Percentiles rank a stretch among this genome's conserved stretches.
Evolutionary conservation across 2,797 vertebrate genomes (phyloP).

Genomic region (Bradypodion ventrale): DNA sequence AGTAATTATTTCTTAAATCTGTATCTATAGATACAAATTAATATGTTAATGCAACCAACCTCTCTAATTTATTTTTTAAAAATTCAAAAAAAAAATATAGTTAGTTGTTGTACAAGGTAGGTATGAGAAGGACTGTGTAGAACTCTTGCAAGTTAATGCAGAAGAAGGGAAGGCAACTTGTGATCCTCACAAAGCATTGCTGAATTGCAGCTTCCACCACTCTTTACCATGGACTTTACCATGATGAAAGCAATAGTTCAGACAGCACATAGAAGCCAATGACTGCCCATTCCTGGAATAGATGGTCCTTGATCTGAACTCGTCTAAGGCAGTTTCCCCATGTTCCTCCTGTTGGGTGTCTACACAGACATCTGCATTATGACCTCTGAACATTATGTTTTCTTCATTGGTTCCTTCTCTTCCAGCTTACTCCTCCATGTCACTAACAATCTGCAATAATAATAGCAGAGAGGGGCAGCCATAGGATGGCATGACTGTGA

Average conservation of each 20-base stretch:
- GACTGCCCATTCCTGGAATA: not conserved
- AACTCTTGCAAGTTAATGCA: not conserved
- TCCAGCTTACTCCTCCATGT: not conserved
- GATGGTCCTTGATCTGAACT: not conserved
- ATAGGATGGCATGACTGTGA: slow-evolving; percentile 26
- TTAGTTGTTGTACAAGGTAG: not conserved
- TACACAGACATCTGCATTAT: not conserved
- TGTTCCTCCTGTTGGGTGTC: not conserved
- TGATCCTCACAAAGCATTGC: not conserved
- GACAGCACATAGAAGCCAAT: not conserved
- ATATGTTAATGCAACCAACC: no score
- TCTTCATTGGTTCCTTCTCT: not conserved
- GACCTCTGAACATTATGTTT: not conserved
- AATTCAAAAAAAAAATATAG: no score
- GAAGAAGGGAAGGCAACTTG: not conserved
- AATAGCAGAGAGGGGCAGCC: not conserved
- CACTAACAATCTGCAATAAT: not conserved
- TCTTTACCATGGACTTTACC: no score
- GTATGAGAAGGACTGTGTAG: not conserved
- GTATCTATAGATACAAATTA: no score
- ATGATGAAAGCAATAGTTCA: no score
- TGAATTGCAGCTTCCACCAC: not conserved
- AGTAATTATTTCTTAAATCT: not conserved
- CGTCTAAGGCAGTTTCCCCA: not conserved
- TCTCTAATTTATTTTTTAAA: no score